Conservation (phyloP, 2,888 invertebrate species). For the Choristoneura rosaceana region DNA sequence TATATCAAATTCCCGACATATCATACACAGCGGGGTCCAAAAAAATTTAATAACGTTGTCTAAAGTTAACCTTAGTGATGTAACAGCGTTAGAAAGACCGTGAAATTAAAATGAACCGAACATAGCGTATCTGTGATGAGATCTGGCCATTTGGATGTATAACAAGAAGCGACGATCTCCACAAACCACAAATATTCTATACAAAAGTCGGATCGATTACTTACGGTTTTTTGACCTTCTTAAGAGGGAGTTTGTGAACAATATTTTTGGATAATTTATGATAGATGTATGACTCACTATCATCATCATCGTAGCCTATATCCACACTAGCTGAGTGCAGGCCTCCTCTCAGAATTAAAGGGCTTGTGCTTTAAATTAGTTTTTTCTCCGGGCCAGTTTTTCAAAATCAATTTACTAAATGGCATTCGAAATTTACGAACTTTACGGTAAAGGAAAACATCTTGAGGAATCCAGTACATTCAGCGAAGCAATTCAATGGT, state of each 20-base stretch:
- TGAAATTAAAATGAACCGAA: slow-evolving; percentile 57
- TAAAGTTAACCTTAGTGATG: slow-evolving; percentile 28
- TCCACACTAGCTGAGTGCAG: no score
- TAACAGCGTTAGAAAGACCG: slow-evolving; percentile 45
- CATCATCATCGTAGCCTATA: no score
- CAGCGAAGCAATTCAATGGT: no score
- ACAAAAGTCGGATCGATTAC: slow-evolving; percentile 64
- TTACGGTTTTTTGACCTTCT: slow-evolving; percentile 54
- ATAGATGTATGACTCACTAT: no score
- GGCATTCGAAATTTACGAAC: no score
- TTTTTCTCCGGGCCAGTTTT: no score
- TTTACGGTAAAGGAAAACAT: no score
- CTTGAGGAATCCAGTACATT: no score
- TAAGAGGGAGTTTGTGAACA: slow-evolving; percentile 51
- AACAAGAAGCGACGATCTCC: slow-evolving; percentile 51
- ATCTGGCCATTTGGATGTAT: slow-evolving; percentile 61
- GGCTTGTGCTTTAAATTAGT: no score
- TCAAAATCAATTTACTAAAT: no score
- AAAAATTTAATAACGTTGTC: slow-evolving; percentile 31
- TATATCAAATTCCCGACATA: slow-evolving; percentile 23
- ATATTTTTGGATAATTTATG: no score
- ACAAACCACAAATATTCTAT: slow-evolving; percentile 61
- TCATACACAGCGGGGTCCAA: slow-evolving; percentile 27
- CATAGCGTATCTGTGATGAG: slow-evolving; percentile 48
- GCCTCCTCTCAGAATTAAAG: no score